A percentile compares a stretch with the other conserved stretches of the same genome.
These are phyloP conservation scores for Manis javanica DNA, from an alignment of 2,797 vertebrate species.

Conservation along the genomic window DNA sequence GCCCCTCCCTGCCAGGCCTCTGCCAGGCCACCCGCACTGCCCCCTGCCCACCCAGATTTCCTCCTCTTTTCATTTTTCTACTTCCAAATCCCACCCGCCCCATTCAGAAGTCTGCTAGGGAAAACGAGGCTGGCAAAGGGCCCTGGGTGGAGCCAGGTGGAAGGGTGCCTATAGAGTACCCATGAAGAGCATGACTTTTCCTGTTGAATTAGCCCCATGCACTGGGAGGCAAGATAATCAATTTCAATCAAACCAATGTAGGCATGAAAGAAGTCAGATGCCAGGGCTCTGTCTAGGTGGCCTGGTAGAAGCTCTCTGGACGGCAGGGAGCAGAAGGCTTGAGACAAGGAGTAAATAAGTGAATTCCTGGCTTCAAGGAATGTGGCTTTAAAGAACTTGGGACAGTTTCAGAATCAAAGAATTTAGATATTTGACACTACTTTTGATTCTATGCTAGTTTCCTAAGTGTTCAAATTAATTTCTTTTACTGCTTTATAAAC, in stretches of 20 bases:
- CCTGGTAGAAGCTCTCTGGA: background rate
- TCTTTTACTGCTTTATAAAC: background rate
- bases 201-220: background rate
- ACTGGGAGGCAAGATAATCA: background rate
- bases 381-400: background rate
- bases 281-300: background rate
- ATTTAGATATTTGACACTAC: rapidly evolving
- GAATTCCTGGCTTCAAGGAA: background rate
- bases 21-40: background rate
- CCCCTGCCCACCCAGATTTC: background rate
- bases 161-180: background rate
- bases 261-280: background rate
- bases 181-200: background rate
- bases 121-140: background rate
- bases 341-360: background rate
- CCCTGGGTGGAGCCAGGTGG: background rate
- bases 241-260: background rate
- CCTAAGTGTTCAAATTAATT: background rate
- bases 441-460: background rate
- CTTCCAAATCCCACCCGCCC: background rate
- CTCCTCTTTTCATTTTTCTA: background rate
- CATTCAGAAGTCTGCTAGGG: background rate
- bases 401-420: background rate
- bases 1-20: background rate
- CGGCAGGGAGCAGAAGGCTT: background rate